phyloP scores from a whole-genome alignment of 2,888 invertebrate genomes.

The Athalia cordata region DNA sequence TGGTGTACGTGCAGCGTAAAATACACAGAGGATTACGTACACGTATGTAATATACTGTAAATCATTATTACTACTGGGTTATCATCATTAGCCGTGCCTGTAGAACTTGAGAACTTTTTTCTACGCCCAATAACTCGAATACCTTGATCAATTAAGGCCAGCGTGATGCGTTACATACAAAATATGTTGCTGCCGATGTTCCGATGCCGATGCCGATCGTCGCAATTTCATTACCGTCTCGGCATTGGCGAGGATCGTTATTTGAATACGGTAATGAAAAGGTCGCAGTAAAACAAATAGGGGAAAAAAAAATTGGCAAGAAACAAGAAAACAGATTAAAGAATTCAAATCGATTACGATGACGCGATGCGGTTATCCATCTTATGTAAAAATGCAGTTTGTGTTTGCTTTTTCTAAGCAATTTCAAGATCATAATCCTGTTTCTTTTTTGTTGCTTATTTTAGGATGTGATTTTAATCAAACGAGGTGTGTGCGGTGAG shows the following conservation, averaged over 20 bases:
- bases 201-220: not conserved
- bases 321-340: not conserved
- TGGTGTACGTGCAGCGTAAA: too few relatives aligned
- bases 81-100: conserved; percentile 27
- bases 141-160: conserved; percentile 44
- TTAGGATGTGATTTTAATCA: not conserved
- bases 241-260: not conserved
- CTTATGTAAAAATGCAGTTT: too few relatives aligned
- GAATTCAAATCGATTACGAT: too few relatives aligned
- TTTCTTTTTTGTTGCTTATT: too few relatives aligned
- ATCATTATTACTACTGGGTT: conserved; percentile 31
- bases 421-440: too few relatives aligned
- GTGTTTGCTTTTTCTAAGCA: too few relatives aligned
- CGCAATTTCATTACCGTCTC: conserved; percentile 13
- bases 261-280: conserved; percentile 30
- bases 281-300: not conserved
- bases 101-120: conserved; percentile 11
- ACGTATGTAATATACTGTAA: conserved; percentile 4
- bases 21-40: not conserved
- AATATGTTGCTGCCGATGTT: not conserved
- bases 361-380: too few relatives aligned
- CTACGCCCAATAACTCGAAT: conserved; percentile 17
- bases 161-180: conserved; percentile 27
- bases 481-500: not conserved
- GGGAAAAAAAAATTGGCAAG: not conserved